phyloP scores from a whole-genome alignment of 1,140 invertebrate genomes.

The Apis dorsata region DNA sequence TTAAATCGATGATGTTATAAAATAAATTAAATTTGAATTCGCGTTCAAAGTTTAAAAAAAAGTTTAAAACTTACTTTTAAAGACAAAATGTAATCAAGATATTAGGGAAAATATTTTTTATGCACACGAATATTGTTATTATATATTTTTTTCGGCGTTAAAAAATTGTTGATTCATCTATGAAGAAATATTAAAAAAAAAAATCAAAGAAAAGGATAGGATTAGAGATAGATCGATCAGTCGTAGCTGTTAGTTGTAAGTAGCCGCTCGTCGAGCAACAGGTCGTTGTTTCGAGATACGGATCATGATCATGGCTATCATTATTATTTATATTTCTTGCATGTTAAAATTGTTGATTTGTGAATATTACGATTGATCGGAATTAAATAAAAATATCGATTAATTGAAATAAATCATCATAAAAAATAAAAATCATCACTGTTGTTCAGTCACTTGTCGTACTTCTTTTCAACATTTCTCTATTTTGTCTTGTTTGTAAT shows the following conservation, averaged over 20 bases:
- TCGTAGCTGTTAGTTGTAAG: constrained; percentile 29
- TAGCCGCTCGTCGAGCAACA: constrained; percentile 65
- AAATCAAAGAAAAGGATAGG: constrained; percentile 13
- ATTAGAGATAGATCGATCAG: constrained; percentile 52
- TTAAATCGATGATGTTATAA: too few species aligned
- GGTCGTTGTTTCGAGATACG: constrained; percentile 70
- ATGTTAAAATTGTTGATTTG: neutral
- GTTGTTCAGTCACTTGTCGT: too few species aligned
- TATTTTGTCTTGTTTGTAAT: too few species aligned
- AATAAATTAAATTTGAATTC: too few species aligned
- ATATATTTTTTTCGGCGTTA: neutral
- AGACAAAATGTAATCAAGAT: neutral
- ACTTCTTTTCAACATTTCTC: too few species aligned
- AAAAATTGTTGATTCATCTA: neutral
- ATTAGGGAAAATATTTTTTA: too few species aligned
- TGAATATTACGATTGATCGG: neutral
- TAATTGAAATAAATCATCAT: neutral
- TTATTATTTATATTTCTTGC: neutral
- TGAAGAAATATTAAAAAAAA: neutral
- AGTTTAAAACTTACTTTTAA: neutral
- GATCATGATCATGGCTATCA: constrained; percentile 26
- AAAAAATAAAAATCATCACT: neutral
- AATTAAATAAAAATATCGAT: neutral
- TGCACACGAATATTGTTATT: neutral
- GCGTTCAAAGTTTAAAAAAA: too few species aligned